Evolutionary conservation across 2,113 vertebrate genomes (phyloP).

Genomic region (Peromyscus polionotus): DNA sequence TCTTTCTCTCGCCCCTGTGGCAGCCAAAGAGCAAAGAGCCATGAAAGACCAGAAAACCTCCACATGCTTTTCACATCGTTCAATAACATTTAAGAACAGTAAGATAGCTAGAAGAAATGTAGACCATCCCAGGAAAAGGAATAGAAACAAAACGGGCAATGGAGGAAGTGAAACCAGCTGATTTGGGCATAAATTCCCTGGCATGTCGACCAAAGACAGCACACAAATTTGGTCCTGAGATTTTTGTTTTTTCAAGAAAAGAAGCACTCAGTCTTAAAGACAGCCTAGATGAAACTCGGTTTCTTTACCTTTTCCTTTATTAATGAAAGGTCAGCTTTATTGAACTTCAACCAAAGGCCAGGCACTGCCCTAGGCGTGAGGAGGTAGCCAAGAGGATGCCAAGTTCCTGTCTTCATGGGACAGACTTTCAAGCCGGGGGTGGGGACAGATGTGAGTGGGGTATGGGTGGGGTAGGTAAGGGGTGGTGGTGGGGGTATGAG

Average conservation of each 20-base stretch:
- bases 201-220: neutral
- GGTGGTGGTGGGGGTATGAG: neutral
- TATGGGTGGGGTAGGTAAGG: neutral
- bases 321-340: neutral
- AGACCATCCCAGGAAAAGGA: neutral
- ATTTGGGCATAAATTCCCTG: neutral
- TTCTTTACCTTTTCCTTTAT: neutral
- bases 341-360: neutral
- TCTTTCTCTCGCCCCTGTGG: neutral
- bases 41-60: neutral
- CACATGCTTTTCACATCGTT: neutral
- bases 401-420: neutral
- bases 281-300: neutral
- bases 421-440: neutral
- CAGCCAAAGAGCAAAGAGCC: neutral
- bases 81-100: neutral
- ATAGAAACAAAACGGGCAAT: slow-evolving; percentile 12
- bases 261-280: neutral
- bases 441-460: neutral
- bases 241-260: slow-evolving; percentile 13
- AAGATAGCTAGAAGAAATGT: slow-evolving; percentile 14
- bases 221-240: neutral
- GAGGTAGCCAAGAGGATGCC: neutral
- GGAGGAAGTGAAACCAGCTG: neutral
- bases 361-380: neutral